Conservation (phyloP, 2,797 vertebrate genomes). For the Urocyon cinereoargenteus region DNA sequence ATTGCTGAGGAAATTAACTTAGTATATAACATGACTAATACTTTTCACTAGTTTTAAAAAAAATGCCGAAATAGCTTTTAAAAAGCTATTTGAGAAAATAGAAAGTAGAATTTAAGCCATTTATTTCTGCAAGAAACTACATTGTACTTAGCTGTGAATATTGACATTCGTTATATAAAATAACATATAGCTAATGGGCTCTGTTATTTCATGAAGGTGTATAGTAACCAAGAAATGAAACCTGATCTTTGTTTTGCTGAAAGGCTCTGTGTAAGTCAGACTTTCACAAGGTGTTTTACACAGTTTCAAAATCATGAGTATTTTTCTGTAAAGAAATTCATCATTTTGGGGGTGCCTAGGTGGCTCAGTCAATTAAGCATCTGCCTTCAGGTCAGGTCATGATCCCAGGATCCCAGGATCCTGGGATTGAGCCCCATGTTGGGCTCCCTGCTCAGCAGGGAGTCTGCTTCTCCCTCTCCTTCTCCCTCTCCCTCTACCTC, state of each 20-base stretch:
- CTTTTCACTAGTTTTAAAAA: neutral
- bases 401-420: too few species aligned
- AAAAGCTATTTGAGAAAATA: too few species aligned
- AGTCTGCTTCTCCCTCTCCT: too few species aligned
- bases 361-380: too few species aligned
- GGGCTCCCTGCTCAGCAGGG: too few species aligned
- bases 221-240: neutral
- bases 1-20: neutral
- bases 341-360: neutral
- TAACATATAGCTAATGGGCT: neutral
- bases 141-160: neutral
- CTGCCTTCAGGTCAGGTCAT: too few species aligned
- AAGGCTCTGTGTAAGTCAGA: neutral
- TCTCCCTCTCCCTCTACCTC: too few species aligned
- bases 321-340: neutral
- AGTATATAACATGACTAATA: neutral
- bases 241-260: neutral
- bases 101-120: neutral
- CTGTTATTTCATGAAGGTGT: neutral
- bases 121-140: neutral
- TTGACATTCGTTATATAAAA: neutral
- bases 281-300: neutral
- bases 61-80: neutral
- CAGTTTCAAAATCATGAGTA: neutral
- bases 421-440: too few species aligned